These are phyloP conservation scores for Drosophila nikananu DNA, from an alignment of 1,140 invertebrate genomes.

Conservation along the genomic window DNA sequence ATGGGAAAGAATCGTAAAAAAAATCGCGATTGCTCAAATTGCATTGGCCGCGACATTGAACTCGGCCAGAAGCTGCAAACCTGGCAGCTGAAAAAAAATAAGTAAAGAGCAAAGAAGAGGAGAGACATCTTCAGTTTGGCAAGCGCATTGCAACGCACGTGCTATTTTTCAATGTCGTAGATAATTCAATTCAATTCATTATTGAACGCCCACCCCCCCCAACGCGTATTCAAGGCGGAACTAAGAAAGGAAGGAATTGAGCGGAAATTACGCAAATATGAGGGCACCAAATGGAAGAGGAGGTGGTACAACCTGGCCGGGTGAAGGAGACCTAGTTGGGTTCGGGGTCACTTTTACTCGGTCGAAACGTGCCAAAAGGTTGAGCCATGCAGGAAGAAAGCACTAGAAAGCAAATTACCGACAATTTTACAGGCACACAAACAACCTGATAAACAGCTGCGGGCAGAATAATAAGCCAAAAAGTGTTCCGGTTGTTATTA, in stretches of 20 bases:
- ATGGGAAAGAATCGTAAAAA: constrained; percentile 23
- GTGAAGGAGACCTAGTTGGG: constrained; percentile 19
- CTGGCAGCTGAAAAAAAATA: constrained; percentile 22
- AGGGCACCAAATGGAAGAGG: constrained; percentile 2
- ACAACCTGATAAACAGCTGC: constrained; percentile 7
- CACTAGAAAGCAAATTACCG: constrained; percentile 71
- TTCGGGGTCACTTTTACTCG: constrained; percentile 32
- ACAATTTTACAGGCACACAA: constrained; percentile 46
- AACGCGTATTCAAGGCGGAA: constrained; percentile 31
- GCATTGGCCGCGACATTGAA: constrained; percentile 41
- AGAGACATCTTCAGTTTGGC: constrained; percentile 46
- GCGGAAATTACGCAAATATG: constrained; percentile 34
- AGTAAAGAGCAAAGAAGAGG: constrained; percentile 11
- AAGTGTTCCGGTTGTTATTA: not conserved
- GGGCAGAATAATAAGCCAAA: not conserved
- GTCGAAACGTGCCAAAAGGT: constrained; percentile 54
- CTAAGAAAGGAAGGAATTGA: constrained; percentile 56
- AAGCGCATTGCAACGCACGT: constrained; percentile 66
- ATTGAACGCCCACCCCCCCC: constrained; percentile 1
- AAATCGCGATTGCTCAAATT: constrained; percentile 31
- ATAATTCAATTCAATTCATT: constrained; percentile 33
- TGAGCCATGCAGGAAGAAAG: constrained; percentile 64
- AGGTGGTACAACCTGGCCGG: not conserved
- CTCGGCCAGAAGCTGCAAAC: constrained; percentile 35
- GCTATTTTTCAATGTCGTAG: constrained; percentile 61